Base-by-base conservation (phyloP, 2,888 invertebrate species). In the Mesorhabditis belari region DNA sequence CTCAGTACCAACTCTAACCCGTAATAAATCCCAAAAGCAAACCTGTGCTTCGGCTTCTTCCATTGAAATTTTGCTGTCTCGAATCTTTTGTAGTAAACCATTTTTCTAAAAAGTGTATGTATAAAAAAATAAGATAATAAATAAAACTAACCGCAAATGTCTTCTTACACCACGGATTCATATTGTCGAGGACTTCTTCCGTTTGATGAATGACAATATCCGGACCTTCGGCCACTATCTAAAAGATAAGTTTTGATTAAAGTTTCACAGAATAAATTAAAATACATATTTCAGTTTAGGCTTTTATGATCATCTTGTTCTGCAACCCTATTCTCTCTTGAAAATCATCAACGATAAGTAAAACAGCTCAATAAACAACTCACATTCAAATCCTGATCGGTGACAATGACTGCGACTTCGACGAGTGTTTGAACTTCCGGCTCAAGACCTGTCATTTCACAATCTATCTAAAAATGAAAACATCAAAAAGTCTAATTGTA, bases 391-490 rank as follows among this genome's bases (percentile, higher is more conserved):
- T 77, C 67, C 2, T 66, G 74, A 51, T 94, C 91, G 0, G 95
- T 95, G 59, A 96, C 86, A 28, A 95, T 80, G 80, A 91, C 90
- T 0, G 92, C 90, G 60, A 93, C 87, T 85, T 96, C 95, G 77
- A 96, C 82, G 58, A 96, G 90, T 66, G 88, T 86, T 77, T 91
- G 88, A 19, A 64, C 61, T 2, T 61, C 85, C 55, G 88, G 81
- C 80, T 93, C 86, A 19, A 95, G 83, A 0, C 95, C 95, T 6
- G 92, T 91, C 92, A 96, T 91, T 88, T 79, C 79, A 51, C 77
- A 77, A 57, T 78, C 79, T 50, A 76, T 67, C 77, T 74, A 77
- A 29, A 78, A n/a, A n/a, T n/a, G n/a, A n/a, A n/a, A n/a, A n/a
- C n/a, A n/a, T n/a, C n/a, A n/a, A n/a, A n/a, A n/a, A n/a, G n/a